Conservation (phyloP, 2,113 vertebrate species). For the Baryphthengus martii region DNA sequence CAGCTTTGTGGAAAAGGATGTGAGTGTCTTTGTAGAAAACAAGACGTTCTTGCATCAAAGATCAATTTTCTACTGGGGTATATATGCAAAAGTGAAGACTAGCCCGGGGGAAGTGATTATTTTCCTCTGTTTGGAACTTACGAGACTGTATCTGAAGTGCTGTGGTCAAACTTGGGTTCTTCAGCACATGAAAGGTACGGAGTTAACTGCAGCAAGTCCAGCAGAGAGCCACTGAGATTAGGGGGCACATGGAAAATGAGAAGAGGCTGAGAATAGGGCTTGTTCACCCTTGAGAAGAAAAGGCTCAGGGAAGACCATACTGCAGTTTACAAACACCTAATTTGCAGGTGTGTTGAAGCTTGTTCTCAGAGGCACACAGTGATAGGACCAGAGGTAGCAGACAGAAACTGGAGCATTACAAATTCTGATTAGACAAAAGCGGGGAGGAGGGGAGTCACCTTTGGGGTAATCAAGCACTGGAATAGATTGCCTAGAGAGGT, state of each 20-base stretch:
- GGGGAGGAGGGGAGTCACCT: fast-evolving
- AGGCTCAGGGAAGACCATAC: neutral
- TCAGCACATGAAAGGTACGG: neutral
- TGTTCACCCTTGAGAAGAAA: neutral
- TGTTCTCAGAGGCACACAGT: neutral
- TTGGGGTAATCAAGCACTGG: neutral
- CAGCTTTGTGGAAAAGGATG: neutral
- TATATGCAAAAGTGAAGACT: neutral
- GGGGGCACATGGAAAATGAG: fast-evolving
- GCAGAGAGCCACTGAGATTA: neutral
- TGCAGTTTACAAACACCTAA: neutral
- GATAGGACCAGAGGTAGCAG: neutral
- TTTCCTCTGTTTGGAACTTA: neutral
- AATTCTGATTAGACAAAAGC: neutral
- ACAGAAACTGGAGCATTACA: neutral
- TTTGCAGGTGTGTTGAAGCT: neutral
- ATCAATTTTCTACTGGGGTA: neutral
- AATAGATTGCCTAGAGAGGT: neutral
- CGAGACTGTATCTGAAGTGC: neutral
- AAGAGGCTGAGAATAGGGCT: neutral
- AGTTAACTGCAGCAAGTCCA: neutral
- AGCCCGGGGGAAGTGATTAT: neutral
- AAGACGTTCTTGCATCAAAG: neutral
- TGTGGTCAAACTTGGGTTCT: neutral
- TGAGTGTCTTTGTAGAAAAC: neutral